A percentile compares a stretch with the other conserved stretches of the same genome.
These are phyloP conservation scores for Lacerta bilineata DNA, from an alignment of 2,797 vertebrate genomes.

Conservation along the genomic window DNA sequence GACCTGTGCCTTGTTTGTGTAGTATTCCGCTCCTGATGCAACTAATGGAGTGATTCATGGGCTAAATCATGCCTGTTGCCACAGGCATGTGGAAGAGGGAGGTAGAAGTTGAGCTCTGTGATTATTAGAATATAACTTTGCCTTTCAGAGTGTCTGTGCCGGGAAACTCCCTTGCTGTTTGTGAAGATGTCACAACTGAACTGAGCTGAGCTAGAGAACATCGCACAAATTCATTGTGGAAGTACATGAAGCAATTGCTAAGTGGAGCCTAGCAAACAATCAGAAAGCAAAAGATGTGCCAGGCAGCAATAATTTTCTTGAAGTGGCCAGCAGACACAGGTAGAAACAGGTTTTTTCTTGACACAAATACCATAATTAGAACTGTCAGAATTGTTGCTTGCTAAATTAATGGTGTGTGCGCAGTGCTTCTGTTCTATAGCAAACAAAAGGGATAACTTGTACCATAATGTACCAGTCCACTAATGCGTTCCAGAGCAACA, in stretches of 20 bases:
- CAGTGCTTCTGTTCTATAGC: conserved; percentile 3
- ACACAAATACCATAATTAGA: conserved; percentile 55
- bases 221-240: conserved; percentile 18
- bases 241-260: conserved; percentile 50
- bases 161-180: conserved; percentile 38
- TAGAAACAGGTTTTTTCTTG: conserved; percentile 41
- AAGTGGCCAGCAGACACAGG: conserved; percentile 51
- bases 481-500: conserved; percentile 45
- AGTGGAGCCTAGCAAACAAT: conserved; percentile 37
- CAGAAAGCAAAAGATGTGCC: conserved; percentile 37
- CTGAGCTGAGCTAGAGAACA: conserved; percentile 6
- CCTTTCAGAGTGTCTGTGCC: conserved; percentile 14
- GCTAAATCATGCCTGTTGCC: conserved; percentile 56
- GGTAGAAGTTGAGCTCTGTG: conserved; percentile 47
- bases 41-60: conserved; percentile 58
- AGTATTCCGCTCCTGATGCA: conserved; percentile 32
- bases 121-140: conserved; percentile 7
- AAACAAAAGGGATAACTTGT: conserved; percentile 55
- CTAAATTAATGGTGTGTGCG: conserved; percentile 49
- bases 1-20: conserved; percentile 41
- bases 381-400: conserved; percentile 59
- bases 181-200: conserved; percentile 5
- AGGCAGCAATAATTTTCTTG: conserved; percentile 47
- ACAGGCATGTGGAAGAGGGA: conserved; percentile 43
- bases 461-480: conserved; percentile 1